Conservation (phyloP, 2,888 invertebrate species). For the Napeogenes inachia region DNA sequence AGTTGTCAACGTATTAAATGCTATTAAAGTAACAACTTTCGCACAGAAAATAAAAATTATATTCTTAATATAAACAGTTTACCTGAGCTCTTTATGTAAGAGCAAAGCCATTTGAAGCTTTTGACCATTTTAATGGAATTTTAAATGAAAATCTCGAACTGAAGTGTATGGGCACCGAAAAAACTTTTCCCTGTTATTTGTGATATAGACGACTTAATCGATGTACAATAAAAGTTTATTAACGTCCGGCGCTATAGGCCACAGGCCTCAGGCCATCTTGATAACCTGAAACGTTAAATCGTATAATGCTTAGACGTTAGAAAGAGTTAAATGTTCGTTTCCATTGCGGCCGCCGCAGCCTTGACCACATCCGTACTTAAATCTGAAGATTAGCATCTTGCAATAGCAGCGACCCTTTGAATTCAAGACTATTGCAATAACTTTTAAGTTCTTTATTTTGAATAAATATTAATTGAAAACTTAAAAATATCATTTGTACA, state of each 20-base stretch:
- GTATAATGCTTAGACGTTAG: slow-evolving; percentile 65
- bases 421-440: slow-evolving; percentile 23
- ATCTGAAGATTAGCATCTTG: slow-evolving; percentile 44
- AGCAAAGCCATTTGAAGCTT: no score
- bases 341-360: slow-evolving; percentile 40
- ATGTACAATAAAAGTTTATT: slow-evolving; percentile 57
- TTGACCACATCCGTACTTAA: slow-evolving; percentile 55
- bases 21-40: no score
- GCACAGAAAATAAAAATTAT: no score
- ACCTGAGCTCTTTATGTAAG: no score
- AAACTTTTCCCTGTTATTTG: background rate
- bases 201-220: slow-evolving; percentile 42
- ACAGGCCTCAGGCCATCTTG: slow-evolving; percentile 53
- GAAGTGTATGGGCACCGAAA: background rate
- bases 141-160: no score
- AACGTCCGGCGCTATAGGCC: slow-evolving; percentile 54
- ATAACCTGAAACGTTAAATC: slow-evolving; percentile 67
- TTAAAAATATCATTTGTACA: no score
- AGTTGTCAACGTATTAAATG: no score
- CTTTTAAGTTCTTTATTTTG: slow-evolving; percentile 12
- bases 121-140: no score
- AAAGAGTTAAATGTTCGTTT: slow-evolving; percentile 40
- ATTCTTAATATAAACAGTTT: no score
- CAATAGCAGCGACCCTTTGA: slow-evolving; percentile 31
- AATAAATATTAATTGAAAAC: background rate